Evolutionary conservation across 1,140 invertebrate species (phyloP).

Genomic region (Zelostemma sp.): DNA sequence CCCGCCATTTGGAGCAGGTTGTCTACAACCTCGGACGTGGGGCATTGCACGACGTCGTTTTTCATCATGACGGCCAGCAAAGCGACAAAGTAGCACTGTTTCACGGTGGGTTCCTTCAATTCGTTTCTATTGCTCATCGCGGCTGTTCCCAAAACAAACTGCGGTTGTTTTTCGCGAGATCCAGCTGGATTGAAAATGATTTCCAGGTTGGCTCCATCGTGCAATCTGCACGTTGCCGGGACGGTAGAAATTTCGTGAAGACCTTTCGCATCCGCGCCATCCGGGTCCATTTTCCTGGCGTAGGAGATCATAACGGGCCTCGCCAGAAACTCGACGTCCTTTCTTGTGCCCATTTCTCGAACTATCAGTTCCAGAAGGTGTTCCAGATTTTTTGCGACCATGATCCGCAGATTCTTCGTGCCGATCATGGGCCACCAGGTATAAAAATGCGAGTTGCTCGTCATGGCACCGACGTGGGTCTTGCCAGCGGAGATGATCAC

Average conservation of each 20-base stretch:
- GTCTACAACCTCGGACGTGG: constrained; percentile 57
- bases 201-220: constrained; percentile 39
- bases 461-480: constrained; percentile 58
- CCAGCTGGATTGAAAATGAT: constrained; percentile 49
- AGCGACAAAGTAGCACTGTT: constrained; percentile 64
- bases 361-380: constrained; percentile 59
- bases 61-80: constrained; percentile 58
- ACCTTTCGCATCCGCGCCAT: constrained; percentile 52
- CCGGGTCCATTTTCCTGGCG: constrained; percentile 54
- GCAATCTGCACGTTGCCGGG: constrained; percentile 30
- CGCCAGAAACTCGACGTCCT: constrained; percentile 48
- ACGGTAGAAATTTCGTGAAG: constrained; percentile 48
- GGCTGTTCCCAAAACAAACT: constrained; percentile 56
- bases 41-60: constrained; percentile 60
- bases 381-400: constrained; percentile 48
- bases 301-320: constrained; percentile 61
- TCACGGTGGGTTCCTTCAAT: constrained; percentile 56
- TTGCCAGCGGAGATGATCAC: constrained; percentile 54
- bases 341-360: constrained; percentile 42
- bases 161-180: constrained; percentile 35
- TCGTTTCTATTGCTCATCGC: constrained; percentile 46
- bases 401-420: constrained; percentile 56
- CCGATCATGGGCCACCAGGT: constrained; percentile 58
- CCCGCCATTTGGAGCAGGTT: constrained; percentile 59
- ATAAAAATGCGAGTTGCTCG: constrained; percentile 50